Percentiles rank a stretch among this genome's conserved stretches.
Evolutionary conservation across 1,140 invertebrate species (phyloP).

Genomic region (Gonatopus flavifemur): DNA sequence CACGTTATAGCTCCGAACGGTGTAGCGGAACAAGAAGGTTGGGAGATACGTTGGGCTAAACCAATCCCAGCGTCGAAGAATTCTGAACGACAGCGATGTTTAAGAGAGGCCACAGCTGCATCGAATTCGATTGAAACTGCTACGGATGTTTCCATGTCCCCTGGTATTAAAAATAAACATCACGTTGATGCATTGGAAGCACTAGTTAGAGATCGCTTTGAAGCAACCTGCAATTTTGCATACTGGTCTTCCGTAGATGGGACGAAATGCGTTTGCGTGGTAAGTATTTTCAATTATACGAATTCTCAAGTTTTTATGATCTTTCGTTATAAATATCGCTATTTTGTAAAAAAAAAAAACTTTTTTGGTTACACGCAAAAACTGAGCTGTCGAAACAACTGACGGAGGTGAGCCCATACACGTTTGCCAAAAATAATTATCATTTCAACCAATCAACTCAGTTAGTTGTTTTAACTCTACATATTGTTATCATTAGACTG

Average conservation of each 20-base stretch:
- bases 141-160: constrained; percentile 3
- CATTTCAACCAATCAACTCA: too few relatives aligned
- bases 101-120: constrained; percentile 38
- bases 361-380: too few relatives aligned
- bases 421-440: too few relatives aligned
- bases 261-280: constrained; percentile 37
- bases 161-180: constrained; percentile 3
- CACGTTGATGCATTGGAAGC: constrained; percentile 26
- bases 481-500: too few relatives aligned
- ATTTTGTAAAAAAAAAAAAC: too few relatives aligned
- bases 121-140: constrained; percentile 4
- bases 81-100: constrained; percentile 43
- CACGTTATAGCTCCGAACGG: constrained; percentile 35
- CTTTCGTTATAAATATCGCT: too few relatives aligned
- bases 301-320: too few relatives aligned
- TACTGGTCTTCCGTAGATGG: constrained; percentile 24
- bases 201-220: constrained; percentile 33
- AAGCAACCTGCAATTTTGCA: constrained; percentile 34
- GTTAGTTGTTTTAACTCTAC: too few relatives aligned
- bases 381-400: too few relatives aligned
- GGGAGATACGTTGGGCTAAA: constrained; percentile 55
- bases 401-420: too few relatives aligned
- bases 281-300: too few relatives aligned
- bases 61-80: constrained; percentile 46
- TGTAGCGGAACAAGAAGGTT: constrained; percentile 36